These are phyloP conservation scores for Sebastes steindachneri DNA, from an alignment of 2,797 vertebrate species.

Conservation along the genomic window DNA sequence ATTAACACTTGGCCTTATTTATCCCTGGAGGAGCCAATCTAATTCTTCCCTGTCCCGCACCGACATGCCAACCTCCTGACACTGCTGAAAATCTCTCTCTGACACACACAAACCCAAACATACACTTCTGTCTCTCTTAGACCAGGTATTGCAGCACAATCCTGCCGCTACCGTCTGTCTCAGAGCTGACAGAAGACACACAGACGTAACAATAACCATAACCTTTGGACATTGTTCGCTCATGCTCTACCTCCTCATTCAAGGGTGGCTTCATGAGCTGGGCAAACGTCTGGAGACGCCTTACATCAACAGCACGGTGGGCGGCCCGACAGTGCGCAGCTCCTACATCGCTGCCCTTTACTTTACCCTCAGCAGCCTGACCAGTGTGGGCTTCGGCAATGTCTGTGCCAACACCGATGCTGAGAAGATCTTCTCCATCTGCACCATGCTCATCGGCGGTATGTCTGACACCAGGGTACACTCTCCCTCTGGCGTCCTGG, in stretches of 20 bases:
- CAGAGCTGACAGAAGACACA: not conserved
- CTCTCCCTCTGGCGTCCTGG: conserved; percentile 42
- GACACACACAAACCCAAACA: conserved; percentile 9
- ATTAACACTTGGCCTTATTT: conserved; percentile 56
- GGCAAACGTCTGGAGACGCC: conserved; percentile 94
- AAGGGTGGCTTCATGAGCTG: conserved; percentile 96
- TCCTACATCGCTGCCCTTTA: conserved; percentile 97
- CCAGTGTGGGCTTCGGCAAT: conserved; percentile 95
- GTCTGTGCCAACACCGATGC: conserved; percentile 97
- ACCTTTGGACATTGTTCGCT: conserved; percentile 10
- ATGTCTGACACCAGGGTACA: conserved; percentile 58
- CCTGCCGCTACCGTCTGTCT: not conserved
- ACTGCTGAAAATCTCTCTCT: conserved; percentile 14
- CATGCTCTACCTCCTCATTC: not conserved
- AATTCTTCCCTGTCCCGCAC: conserved; percentile 42
- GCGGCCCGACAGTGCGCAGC: conserved; percentile 92
- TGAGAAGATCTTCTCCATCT: conserved; percentile 98
- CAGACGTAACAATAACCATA: not conserved
- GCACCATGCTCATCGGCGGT: conserved; percentile 97
- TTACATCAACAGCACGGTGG: conserved; percentile 90
- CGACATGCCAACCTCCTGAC: conserved; percentile 25
- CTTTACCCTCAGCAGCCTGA: conserved; percentile 98
- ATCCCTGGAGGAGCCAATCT: conserved; percentile 36
- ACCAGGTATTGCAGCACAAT: not conserved
- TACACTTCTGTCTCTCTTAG: not conserved